Evolutionary conservation across 1,140 invertebrate species (phyloP).

Genomic region (Scaptomyza montana): DNA sequence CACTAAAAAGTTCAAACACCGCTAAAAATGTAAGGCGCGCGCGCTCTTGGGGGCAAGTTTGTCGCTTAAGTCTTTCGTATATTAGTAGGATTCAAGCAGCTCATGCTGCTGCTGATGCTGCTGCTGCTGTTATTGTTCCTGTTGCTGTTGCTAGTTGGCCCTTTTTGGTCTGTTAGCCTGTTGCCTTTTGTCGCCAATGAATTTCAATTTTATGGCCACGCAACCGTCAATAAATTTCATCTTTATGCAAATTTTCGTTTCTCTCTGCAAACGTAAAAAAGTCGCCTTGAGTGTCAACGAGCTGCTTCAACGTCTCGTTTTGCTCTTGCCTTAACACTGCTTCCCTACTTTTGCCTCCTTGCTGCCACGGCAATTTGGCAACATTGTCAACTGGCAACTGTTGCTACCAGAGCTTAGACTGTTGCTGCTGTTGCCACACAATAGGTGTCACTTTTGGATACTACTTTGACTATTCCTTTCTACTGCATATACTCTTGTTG

Average conservation of each 20-base stretch:
- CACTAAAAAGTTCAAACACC: slow-evolving; percentile 47
- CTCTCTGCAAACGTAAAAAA: background rate
- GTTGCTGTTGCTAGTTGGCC: background rate
- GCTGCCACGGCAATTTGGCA: slow-evolving; percentile 66
- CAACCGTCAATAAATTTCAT: slow-evolving; percentile 77
- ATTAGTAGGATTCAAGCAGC: slow-evolving; percentile 13
- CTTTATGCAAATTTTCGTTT: slow-evolving; percentile 70
- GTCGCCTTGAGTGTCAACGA: background rate
- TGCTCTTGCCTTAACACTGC: background rate
- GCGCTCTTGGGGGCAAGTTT: slow-evolving; percentile 39
- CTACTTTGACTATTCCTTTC: background rate
- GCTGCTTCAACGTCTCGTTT: background rate
- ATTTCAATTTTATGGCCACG: slow-evolving; percentile 77
- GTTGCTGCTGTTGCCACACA: background rate
- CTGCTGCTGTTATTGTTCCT: slow-evolving; percentile 4
- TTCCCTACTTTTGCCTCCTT: background rate
- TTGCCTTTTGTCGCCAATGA: slow-evolving; percentile 60
- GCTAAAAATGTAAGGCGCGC: slow-evolving; percentile 9
- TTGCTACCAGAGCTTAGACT: background rate
- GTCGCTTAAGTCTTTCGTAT: slow-evolving; percentile 70
- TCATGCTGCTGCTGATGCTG: slow-evolving; percentile 16
- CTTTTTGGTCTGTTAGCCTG: slow-evolving; percentile 16
- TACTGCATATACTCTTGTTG: background rate
- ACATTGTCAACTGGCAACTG: slow-evolving; percentile 61
- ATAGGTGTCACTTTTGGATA: slow-evolving; percentile 9